Percentiles rank a stretch among this genome's conserved stretches.
phyloP scores from a whole-genome alignment of 2,113 vertebrate species.

The Cinclus cinclus region DNA sequence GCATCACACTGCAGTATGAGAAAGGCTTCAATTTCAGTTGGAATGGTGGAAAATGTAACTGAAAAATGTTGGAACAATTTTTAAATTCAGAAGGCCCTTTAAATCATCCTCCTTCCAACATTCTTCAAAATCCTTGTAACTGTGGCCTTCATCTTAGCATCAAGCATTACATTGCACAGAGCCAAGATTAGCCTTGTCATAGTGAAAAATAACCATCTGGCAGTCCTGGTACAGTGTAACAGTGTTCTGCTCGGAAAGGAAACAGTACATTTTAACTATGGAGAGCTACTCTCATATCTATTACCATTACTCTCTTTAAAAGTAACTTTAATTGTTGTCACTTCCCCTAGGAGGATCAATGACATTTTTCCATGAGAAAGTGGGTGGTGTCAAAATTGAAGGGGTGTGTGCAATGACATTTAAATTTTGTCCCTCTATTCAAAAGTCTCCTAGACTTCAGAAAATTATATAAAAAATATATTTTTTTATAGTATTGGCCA shows the following conservation, averaged over 20 bases:
- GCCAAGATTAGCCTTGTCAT: neutral
- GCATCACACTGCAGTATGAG: neutral
- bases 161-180: neutral
- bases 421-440: neutral
- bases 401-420: neutral
- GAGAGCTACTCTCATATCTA: neutral
- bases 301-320: neutral
- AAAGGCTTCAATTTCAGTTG: neutral
- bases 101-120: neutral
- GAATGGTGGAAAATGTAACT: neutral
- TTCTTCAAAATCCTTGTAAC: neutral
- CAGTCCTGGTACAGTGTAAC: neutral
- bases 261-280: neutral
- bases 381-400: neutral
- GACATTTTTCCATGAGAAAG: neutral
- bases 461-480: neutral
- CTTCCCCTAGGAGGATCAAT: neutral
- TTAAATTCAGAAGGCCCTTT: neutral
- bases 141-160: neutral
- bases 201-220: constrained; percentile 32
- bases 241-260: constrained; percentile 1
- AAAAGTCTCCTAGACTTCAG: neutral
- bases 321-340: neutral
- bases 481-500: neutral
- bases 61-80: neutral